Evolutionary conservation across 2,797 vertebrate genomes (phyloP).

Genomic region (Chelidonichthys spinosus): DNA sequence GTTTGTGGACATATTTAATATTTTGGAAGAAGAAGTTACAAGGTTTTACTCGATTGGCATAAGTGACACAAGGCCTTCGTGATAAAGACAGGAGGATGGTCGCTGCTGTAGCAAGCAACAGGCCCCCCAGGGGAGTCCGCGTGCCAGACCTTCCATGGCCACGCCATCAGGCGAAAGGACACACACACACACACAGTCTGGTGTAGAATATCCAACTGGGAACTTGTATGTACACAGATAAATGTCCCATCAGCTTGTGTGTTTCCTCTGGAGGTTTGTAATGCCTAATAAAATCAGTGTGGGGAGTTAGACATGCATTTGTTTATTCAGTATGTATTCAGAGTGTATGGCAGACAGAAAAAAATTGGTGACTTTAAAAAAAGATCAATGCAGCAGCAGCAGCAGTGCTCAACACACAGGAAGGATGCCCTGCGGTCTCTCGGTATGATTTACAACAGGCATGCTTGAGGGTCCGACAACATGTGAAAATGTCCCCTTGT

Average conservation of each 20-base stretch:
- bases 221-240: slow-evolving; percentile 44
- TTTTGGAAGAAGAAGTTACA: not conserved
- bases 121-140: slow-evolving; percentile 18
- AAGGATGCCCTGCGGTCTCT: not conserved
- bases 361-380: not conserved
- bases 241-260: slow-evolving; percentile 52
- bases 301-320: slow-evolving; percentile 23
- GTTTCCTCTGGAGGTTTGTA: slow-evolving; percentile 53
- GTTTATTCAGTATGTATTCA: slow-evolving; percentile 26
- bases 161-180: slow-evolving; percentile 45
- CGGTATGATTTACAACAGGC: not conserved
- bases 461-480: slow-evolving; percentile 10
- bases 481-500: slow-evolving; percentile 10
- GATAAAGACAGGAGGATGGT: slow-evolving; percentile 51
- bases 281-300: slow-evolving; percentile 29
- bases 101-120: slow-evolving; percentile 34
- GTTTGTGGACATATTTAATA: too few relatives aligned
- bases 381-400: slow-evolving; percentile 4
- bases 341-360: slow-evolving; percentile 12
- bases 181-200: slow-evolving; percentile 19
- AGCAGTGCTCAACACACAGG: not conserved
- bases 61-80: slow-evolving; percentile 22
- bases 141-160: slow-evolving; percentile 41
- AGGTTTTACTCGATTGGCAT: slow-evolving; percentile 13
- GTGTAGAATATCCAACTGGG: slow-evolving; percentile 40